Conservation (phyloP, 2,888 invertebrate species). For the Erebia epiphron region DNA sequence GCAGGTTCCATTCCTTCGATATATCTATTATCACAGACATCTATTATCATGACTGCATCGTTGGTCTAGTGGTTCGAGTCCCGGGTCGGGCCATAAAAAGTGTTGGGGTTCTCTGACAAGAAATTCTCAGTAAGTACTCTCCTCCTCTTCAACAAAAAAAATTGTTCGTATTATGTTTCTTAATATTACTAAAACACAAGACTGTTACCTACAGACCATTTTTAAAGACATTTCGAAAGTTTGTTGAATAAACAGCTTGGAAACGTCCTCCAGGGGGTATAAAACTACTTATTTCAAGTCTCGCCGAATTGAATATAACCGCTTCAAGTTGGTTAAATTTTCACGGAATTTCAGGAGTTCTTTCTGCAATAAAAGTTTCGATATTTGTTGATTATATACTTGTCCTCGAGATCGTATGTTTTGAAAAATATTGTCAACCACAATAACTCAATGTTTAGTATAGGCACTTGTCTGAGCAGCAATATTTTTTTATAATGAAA, state of each 20-base stretch:
- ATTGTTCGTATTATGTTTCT: too few relatives aligned
- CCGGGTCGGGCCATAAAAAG: too few relatives aligned
- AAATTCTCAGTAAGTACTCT: too few relatives aligned
- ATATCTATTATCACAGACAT: too few relatives aligned
- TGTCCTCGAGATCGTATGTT: neutral
- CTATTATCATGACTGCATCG: too few relatives aligned
- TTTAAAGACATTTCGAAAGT: conserved; percentile 24
- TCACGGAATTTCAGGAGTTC: conserved; percentile 32
- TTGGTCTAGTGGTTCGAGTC: too few relatives aligned
- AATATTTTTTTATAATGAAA: too few relatives aligned
- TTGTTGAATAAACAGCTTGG: conserved; percentile 24
- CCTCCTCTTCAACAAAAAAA: too few relatives aligned
- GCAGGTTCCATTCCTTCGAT: too few relatives aligned
- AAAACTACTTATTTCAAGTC: conserved; percentile 35
- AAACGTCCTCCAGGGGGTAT: conserved; percentile 21
- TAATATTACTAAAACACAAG: neutral
- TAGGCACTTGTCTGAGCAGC: too few relatives aligned
- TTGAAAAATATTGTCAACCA: neutral
- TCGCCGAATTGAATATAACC: conserved; percentile 34
- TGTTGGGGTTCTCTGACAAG: too few relatives aligned
- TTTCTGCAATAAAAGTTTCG: conserved; percentile 20
- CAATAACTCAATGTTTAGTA: neutral
- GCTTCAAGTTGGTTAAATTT: conserved; percentile 37
- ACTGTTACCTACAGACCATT: conserved; percentile 9
- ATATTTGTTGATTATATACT: neutral